These are phyloP conservation scores for Trachelus iudaicus DNA, from an alignment of 2,888 invertebrate species.

Conservation along the genomic window DNA sequence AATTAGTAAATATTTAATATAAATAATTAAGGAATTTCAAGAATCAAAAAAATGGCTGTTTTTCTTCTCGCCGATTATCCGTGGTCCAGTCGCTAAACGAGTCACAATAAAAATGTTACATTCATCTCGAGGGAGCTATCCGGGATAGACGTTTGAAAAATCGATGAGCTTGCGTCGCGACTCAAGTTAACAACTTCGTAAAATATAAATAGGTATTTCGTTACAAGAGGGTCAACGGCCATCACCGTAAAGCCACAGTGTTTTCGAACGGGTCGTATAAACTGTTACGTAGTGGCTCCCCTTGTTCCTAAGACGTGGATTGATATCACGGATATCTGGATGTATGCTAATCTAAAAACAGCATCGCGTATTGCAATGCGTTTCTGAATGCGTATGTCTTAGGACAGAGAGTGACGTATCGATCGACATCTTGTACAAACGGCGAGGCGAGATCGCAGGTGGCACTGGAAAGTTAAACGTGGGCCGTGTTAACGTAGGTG, in stretches of 20 bases:
- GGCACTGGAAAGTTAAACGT: conserved; percentile 31
- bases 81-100: not conserved
- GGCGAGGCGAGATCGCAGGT: conserved; percentile 29
- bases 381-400: not conserved
- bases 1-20: not conserved
- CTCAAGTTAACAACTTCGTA: not conserved
- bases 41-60: not conserved
- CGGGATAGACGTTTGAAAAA: not conserved
- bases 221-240: not conserved
- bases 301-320: not conserved
- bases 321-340: not conserved
- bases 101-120: not conserved
- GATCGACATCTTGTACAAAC: conserved; percentile 15
- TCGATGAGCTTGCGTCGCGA: not conserved
- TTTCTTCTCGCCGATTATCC: too few relatives aligned
- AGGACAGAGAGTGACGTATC: conserved; percentile 4
- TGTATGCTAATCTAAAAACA: not conserved
- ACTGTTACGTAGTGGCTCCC: not conserved
- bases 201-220: not conserved
- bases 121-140: not conserved
- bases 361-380: not conserved
- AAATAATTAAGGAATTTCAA: not conserved
- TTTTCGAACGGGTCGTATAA: not conserved
- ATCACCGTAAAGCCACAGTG: not conserved
- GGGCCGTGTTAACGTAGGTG: conserved; percentile 40